Evolutionary conservation across 2,113 vertebrate species (phyloP).

Genomic region (Callorhinus ursinus): DNA sequence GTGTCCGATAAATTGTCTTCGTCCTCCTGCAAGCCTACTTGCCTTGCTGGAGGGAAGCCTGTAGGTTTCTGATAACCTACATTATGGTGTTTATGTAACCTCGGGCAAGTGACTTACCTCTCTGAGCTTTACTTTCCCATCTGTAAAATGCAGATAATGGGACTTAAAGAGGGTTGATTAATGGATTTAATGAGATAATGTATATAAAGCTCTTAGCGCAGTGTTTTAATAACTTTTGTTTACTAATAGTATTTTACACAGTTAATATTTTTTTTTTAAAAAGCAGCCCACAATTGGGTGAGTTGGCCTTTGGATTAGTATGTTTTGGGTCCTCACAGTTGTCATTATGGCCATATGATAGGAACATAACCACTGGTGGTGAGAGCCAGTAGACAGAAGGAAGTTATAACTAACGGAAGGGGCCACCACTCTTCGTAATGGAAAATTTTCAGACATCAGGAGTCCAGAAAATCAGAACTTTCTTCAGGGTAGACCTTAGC

Average conservation of each 20-base stretch:
- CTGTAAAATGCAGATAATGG: slow-evolving; percentile 42
- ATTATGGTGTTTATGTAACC: not conserved
- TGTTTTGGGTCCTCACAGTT: not conserved
- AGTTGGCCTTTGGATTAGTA: slow-evolving; percentile 17
- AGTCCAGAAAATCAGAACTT: slow-evolving; percentile 31
- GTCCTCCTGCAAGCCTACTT: slow-evolving; percentile 4
- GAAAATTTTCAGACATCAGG: not conserved
- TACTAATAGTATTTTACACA: slow-evolving; percentile 17
- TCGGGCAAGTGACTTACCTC: slow-evolving; percentile 36
- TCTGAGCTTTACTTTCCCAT: slow-evolving; percentile 55
- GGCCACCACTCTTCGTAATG: not conserved
- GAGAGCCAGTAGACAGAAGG: not conserved
- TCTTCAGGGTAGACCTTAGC: not conserved
- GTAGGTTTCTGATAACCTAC: not conserved
- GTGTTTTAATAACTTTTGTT: not conserved
- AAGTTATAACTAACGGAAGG: slow-evolving; percentile 3
- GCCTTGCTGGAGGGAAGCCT: not conserved
- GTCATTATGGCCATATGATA: not conserved
- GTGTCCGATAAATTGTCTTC: not conserved
- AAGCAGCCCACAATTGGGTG: not conserved
- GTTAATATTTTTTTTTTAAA: not conserved
- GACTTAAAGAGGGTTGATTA: not conserved
- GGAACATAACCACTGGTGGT: not conserved
- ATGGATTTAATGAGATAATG: slow-evolving; percentile 54
- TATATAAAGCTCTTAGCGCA: slow-evolving; percentile 18